A percentile compares a stretch with the other conserved stretches of the same genome.
phyloP scores from a whole-genome alignment of 1,140 invertebrate genomes.

The Eriocheir sinensis region DNA sequence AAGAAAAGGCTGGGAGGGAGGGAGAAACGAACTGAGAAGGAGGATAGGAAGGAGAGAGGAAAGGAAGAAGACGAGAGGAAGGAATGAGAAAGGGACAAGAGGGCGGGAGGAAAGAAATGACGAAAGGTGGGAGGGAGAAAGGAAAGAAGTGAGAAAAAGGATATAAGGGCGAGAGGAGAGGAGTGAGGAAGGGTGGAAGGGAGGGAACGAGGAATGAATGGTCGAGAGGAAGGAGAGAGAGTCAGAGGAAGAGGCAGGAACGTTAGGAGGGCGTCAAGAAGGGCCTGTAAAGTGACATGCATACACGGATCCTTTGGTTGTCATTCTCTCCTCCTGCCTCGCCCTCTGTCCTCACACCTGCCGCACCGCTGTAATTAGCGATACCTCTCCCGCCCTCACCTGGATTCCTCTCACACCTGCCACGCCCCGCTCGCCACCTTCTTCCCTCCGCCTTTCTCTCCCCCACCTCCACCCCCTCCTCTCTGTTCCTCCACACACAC shows the following conservation, averaged over 20 bases:
- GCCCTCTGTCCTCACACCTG: background rate
- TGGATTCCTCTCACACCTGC: background rate
- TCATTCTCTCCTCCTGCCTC: conserved; percentile 21
- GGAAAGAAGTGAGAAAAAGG: background rate
- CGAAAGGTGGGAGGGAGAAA: conserved; percentile 27
- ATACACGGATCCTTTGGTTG: background rate
- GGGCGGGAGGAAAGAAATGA: conserved; percentile 29
- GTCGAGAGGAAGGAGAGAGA: background rate
- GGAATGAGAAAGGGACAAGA: no score
- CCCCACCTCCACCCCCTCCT: background rate
- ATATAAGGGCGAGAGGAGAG: background rate
- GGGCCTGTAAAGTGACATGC: background rate
- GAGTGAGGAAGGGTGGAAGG: background rate
- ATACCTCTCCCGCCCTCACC: background rate
- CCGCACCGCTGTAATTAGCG: background rate
- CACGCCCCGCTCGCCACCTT: background rate
- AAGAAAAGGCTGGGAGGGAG: background rate
- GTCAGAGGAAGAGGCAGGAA: no score
- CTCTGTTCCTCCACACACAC: background rate
- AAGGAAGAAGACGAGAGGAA: no score
- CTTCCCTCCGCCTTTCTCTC: background rate
- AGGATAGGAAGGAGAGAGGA: no score
- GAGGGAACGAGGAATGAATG: background rate
- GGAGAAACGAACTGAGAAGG: background rate
- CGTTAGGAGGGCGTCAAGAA: background rate